Evolutionary conservation across 1,140 invertebrate genomes (phyloP).

Genomic region (Drosophila quadrilineata): DNA sequence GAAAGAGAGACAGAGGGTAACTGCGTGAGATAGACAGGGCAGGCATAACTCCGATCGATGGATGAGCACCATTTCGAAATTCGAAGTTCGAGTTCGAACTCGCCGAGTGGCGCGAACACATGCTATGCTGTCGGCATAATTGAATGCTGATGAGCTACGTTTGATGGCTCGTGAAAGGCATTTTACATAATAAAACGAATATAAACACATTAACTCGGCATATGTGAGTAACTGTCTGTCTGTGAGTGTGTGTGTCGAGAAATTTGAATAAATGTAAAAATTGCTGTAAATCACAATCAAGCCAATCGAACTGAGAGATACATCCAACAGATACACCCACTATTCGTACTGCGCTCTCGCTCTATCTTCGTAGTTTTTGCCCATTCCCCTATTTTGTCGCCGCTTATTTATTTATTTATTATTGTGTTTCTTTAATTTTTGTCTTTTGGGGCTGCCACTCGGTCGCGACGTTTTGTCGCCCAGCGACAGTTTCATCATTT

Average conservation of each 20-base stretch:
- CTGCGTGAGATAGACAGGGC: neutral
- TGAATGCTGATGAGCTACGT: conserved; percentile 63
- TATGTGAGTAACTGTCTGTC: conserved; percentile 21
- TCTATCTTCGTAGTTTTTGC: neutral
- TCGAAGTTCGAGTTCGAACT: conserved; percentile 18
- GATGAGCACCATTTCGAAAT: neutral
- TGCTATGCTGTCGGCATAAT: conserved; percentile 70
- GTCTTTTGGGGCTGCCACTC: conserved; percentile 27
- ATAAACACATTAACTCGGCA: conserved; percentile 50
- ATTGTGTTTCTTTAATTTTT: neutral
- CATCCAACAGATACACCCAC: conserved; percentile 58
- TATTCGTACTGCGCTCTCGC: conserved; percentile 53
- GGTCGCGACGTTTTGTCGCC: conserved; percentile 49
- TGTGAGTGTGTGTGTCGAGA: conserved; percentile 16
- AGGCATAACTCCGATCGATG: too few relatives aligned
- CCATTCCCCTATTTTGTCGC: neutral
- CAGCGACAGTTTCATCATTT: conserved; percentile 62
- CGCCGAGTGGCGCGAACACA: too few relatives aligned
- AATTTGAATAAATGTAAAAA: conserved; percentile 73
- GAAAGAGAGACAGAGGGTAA: neutral
- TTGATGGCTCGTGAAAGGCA: conserved; percentile 67
- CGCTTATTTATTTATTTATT: too few relatives aligned
- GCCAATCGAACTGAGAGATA: conserved; percentile 56
- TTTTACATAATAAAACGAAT: conserved; percentile 73
- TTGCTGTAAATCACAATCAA: conserved; percentile 78